Conservation (phyloP, 2,888 invertebrate species). For the Rhopalosiphum nymphaeae region DNA sequence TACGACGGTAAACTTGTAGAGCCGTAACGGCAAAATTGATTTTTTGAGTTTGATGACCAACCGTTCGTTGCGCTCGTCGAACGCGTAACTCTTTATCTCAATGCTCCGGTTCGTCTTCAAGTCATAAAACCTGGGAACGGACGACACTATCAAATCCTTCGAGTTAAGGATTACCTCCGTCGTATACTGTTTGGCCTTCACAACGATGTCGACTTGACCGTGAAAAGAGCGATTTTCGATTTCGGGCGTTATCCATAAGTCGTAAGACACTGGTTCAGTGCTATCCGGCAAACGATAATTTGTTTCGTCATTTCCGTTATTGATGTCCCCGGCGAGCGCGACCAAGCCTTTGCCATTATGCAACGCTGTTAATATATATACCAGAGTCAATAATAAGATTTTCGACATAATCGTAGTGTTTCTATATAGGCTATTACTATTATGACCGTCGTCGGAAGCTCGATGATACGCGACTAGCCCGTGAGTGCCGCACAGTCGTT, state of each 20-base stretch:
- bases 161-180: constrained; percentile 37
- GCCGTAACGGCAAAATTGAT: neutral
- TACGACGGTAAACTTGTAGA: constrained; percentile 46
- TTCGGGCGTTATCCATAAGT: neutral
- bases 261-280: constrained; percentile 56
- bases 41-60: neutral
- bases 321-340: neutral
- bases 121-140: constrained; percentile 12
- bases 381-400: neutral
- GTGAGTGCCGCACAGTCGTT: neutral
- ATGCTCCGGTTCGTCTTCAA: neutral
- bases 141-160: constrained; percentile 18
- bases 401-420: neutral
- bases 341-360: neutral
- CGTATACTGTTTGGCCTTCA: neutral
- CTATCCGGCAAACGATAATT: constrained; percentile 12
- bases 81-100: neutral
- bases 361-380: neutral
- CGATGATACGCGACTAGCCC: neutral
- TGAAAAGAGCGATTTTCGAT: neutral
- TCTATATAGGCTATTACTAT: neutral
- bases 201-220: constrained; percentile 28
- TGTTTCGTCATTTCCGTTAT: neutral
- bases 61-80: neutral
- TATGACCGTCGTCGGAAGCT: neutral